Evolutionary conservation across 2,888 invertebrate species (phyloP).

Genomic region (Microchrysa polita): DNA sequence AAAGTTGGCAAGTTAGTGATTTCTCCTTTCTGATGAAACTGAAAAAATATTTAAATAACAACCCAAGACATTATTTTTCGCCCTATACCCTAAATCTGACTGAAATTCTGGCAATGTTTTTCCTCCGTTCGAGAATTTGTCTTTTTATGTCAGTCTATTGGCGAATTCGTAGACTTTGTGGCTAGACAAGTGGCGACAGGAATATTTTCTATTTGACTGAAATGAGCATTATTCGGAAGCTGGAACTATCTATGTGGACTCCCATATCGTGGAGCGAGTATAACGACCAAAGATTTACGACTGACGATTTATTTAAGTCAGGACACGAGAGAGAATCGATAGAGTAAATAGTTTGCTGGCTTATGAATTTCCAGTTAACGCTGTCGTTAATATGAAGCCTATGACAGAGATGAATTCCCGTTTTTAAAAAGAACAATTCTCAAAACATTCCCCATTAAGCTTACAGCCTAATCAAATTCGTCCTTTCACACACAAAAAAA

Average conservation of each 20-base stretch:
- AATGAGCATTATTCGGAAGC: conserved; percentile 9
- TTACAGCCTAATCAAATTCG: too few species aligned
- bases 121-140: neutral
- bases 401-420: too few species aligned
- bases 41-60: conserved; percentile 38
- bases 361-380: too few species aligned
- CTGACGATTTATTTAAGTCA: neutral
- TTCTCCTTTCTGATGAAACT: too few species aligned
- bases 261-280: neutral
- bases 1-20: too few species aligned
- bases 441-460: too few species aligned
- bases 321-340: neutral
- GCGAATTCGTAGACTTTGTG: conserved; percentile 40
- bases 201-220: conserved; percentile 6
- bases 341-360: neutral
- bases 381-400: too few species aligned
- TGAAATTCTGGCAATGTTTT: conserved; percentile 9
- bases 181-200: conserved; percentile 48
- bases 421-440: too few species aligned
- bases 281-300: neutral
- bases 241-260: neutral
- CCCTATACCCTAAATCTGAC: neutral
- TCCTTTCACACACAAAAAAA: too few species aligned
- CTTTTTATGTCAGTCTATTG: neutral
- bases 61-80: conserved; percentile 7